Base-by-base conservation (phyloP, 2,797 vertebrate genomes). In the Coregonus sp. region DNA sequence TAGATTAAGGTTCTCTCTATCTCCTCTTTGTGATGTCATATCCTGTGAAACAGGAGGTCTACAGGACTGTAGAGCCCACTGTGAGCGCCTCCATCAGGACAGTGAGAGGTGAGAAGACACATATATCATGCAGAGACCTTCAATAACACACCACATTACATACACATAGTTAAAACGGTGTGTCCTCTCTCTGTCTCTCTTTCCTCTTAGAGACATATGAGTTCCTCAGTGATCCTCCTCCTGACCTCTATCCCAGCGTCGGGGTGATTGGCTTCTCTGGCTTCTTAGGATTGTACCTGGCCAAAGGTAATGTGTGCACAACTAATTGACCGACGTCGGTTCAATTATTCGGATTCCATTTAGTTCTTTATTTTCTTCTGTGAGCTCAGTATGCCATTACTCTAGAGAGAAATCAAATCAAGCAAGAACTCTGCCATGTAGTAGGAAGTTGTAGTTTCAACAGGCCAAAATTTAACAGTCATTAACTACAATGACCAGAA, bases 221-320 rank as follows among this genome's bases (percentile, higher is more conserved):
- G 74, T 94, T 96, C 92, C 93, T 99, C 52, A 95, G 93, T 15
- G 93, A 95, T 80, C 97, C 97, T 0, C 96, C 97, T 54, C 88
- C 95, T 68, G 94, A 96, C 82, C 96, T 98, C 85, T 98, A 96
- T 88, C 95, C 97, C 89, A 96, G 96, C 68, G 93, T 96, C 65
- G 96, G 95, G 18, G 94, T 91, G 50, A 95, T 98, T 80, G 94
- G 96, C 70, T 96, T 98, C 88, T 95, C 96, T 25, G 97, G 97
- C 76, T 87, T 98, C 88, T 82, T 98, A 86, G 97, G 97, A 50
- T 89, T 96, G 73, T 92, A 95, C 82, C 90, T 96, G 71, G 92
- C 95, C 69, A 95, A 68, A 68, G 31, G 66, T 68, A 37, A 37
- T 59, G 16, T 18, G 37, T 2, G 25, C 6, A 52, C 51, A 68